Conservation (phyloP, 2,797 vertebrate genomes). For the Peromyscus attwateri region DNA sequence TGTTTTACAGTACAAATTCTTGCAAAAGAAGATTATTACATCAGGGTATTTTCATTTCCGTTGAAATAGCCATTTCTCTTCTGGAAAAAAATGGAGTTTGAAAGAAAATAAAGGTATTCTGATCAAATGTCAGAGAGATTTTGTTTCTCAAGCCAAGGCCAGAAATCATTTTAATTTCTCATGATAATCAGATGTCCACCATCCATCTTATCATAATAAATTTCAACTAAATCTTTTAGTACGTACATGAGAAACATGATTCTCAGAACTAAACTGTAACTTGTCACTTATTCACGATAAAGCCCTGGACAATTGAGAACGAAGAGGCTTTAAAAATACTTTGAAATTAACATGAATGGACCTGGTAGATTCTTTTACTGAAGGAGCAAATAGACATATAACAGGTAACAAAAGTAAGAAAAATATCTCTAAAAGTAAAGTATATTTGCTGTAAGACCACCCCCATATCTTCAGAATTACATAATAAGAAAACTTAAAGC, state of each 20-base stretch:
- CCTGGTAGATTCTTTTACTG: neutral
- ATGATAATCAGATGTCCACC: neutral
- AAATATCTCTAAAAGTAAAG: conserved; percentile 7
- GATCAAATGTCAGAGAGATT: neutral
- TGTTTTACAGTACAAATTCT: neutral
- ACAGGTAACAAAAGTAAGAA: neutral
- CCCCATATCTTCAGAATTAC: conserved; percentile 35
- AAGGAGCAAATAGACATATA: neutral
- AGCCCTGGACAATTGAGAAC: conserved; percentile 47
- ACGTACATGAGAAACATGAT: neutral
- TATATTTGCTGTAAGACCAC: neutral
- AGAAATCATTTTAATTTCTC: conserved; percentile 36
- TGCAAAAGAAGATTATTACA: conserved; percentile 68
- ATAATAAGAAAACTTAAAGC: conserved; percentile 17
- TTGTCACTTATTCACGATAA: conserved; percentile 36
- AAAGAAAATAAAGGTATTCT: neutral
- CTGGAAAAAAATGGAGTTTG: neutral
- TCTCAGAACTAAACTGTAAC: neutral
- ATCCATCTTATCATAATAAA: conserved; percentile 1
- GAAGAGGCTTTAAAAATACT: conserved; percentile 31
- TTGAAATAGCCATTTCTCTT: neutral
- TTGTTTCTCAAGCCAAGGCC: neutral
- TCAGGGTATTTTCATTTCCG: conserved; percentile 46
- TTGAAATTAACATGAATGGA: conserved; percentile 29
- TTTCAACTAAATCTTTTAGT: neutral